Evolutionary conservation across 2,797 vertebrate species (phyloP), one percentile per base, ranked within the genome.

Genomic region (Cheirogaleus major): DNA sequence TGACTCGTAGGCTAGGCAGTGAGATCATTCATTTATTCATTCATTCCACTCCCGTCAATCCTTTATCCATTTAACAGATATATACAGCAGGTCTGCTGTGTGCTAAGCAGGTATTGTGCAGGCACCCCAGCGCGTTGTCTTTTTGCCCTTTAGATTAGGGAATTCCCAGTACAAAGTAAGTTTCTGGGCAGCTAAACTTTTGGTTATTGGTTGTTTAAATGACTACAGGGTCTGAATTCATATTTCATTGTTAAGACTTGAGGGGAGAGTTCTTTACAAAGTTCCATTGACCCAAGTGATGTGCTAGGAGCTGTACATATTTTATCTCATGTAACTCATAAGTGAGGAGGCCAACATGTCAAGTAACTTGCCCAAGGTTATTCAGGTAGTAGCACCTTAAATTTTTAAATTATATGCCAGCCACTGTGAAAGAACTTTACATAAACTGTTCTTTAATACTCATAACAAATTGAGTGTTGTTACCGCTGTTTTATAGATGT

Each of bases 121-220:
- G 75, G 61, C 5, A 48, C 41, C n/a, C 57, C 30, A 45, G 63
- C 6, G 14, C 70, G 45, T 15, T 76, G n/a, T 88, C 59, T 85
- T 94, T 97, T 96, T 92, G 35, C n/a, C 41, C 11, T 91, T 43
- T 69, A 52, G 30, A 38, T 69, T 32, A 86, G 82, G 57, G 63
- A 72, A 45, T 96, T 96, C 48, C 45, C 73, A 78, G 8, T 61
- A 22, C 14, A 55, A 87, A 83, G 35, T 50, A 80, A 90, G 35
- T 95, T 92, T 27, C 63, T 82, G 81, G 81, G 86, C 69, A 85
- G 80, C 82, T 88, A 63, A 84, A 95, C 43, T 95, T 91, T 78
- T 52, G 90, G 57, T 79, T 65, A 94, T 14, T 59, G n/a, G 13
- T 91, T 67, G 70, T 89, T 87, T 61, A 41, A 59, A 80, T 72